Evolutionary conservation across 1,140 invertebrate genomes (phyloP).

Genomic region (Odontomachus brunneus): DNA sequence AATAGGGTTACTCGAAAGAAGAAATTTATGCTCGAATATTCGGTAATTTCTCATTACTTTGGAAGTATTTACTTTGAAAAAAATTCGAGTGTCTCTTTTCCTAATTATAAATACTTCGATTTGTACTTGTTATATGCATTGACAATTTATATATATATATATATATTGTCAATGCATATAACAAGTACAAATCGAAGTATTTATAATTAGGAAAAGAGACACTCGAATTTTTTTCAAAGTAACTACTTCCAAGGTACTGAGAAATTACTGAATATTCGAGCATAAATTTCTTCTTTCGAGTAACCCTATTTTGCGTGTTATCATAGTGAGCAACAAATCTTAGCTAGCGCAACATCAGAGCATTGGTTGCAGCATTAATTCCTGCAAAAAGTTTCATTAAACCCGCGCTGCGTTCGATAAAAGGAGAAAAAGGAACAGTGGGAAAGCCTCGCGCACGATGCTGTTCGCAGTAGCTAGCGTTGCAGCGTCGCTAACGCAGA

Average conservation of each 20-base stretch:
- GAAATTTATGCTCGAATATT: constrained; percentile 7
- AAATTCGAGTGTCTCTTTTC: too few species aligned
- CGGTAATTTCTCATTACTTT: not conserved
- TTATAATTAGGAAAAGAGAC: not conserved
- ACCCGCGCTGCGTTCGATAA: constrained; percentile 11
- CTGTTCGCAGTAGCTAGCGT: constrained; percentile 13
- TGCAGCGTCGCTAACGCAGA: constrained; percentile 19
- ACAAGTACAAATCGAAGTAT: not conserved
- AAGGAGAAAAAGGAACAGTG: not conserved
- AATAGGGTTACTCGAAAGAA: not conserved
- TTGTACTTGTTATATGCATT: too few species aligned
- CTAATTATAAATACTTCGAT: too few species aligned
- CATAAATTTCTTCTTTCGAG: not conserved
- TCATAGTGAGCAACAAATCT: not conserved
- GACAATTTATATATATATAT: too few species aligned
- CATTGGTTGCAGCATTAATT: constrained; percentile 39
- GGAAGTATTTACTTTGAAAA: too few species aligned
- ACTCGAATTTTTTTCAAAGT: not conserved
- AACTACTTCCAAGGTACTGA: not conserved
- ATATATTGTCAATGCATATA: too few species aligned
- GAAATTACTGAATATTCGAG: not conserved
- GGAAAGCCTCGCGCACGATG: constrained; percentile 9
- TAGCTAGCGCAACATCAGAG: not conserved
- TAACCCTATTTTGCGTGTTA: constrained; percentile 9
- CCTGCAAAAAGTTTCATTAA: constrained; percentile 50